Evolutionary conservation across 1,140 invertebrate species (phyloP).

Genomic region (Drosophila bocqueti): DNA sequence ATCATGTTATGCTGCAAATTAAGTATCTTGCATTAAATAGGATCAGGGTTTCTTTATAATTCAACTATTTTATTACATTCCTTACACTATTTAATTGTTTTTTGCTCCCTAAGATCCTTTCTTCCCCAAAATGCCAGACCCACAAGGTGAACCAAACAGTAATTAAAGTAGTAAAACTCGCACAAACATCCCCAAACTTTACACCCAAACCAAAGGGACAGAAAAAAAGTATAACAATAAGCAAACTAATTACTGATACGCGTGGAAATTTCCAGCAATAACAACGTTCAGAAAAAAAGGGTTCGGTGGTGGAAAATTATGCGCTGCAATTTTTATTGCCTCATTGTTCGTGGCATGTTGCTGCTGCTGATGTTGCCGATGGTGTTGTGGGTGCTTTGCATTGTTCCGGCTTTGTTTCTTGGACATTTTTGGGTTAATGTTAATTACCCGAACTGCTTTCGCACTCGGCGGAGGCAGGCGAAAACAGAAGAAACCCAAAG

Average conservation of each 20-base stretch:
- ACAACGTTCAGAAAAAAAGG: slow-evolving; percentile 52
- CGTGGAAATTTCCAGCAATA: slow-evolving; percentile 70
- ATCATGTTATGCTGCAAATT: not conserved
- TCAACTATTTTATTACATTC: no score
- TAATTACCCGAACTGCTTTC: slow-evolving; percentile 83
- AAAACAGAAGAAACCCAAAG: slow-evolving; percentile 66
- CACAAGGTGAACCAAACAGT: not conserved
- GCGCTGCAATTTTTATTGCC: slow-evolving; percentile 83
- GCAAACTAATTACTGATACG: slow-evolving; percentile 80
- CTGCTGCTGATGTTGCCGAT: slow-evolving; percentile 41
- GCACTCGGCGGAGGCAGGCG: slow-evolving; percentile 45
- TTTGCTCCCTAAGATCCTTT: not conserved
- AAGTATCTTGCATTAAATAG: no score
- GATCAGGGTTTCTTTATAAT: not conserved
- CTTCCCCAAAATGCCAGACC: not conserved
- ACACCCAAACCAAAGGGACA: not conserved
- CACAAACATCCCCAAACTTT: slow-evolving; percentile 11
- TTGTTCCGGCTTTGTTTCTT: slow-evolving; percentile 67
- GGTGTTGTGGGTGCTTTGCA: slow-evolving; percentile 63
- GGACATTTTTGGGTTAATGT: slow-evolving; percentile 81
- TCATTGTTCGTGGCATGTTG: slow-evolving; percentile 74
- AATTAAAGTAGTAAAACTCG: slow-evolving; percentile 21
- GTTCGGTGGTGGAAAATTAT: slow-evolving; percentile 71
- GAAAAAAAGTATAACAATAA: slow-evolving; percentile 63
- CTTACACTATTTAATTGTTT: not conserved